Conservation (phyloP, 2,113 vertebrate genomes). For the Suncus etruscus region DNA sequence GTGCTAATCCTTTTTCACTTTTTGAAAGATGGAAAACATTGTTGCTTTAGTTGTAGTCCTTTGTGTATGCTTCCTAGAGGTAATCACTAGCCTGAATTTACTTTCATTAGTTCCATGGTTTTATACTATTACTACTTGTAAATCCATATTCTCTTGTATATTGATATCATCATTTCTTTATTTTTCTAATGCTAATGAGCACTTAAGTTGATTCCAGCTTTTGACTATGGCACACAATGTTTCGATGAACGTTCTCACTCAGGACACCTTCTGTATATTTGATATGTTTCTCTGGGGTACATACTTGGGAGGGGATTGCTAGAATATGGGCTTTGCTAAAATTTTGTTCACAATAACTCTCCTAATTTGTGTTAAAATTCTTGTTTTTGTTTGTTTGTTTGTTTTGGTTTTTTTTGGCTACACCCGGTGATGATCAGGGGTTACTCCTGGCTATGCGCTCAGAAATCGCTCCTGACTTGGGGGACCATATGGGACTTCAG, state of each 20-base stretch:
- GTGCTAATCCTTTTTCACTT: background rate
- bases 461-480: too few species aligned
- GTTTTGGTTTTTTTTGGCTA: too few species aligned
- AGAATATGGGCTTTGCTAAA: slow-evolving; percentile 9
- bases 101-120: slow-evolving; percentile 10
- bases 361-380: background rate
- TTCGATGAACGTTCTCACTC: background rate
- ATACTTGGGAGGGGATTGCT: slow-evolving; percentile 1
- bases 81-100: background rate
- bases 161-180: background rate
- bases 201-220: background rate
- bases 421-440: too few species aligned
- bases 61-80: background rate
- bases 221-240: background rate
- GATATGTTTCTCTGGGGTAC: background rate
- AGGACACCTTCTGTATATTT: background rate
- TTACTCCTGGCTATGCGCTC: too few species aligned
- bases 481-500: too few species aligned
- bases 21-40: background rate
- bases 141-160: background rate
- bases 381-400: too few species aligned
- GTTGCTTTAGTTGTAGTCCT: background rate
- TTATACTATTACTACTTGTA: background rate
- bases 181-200: background rate
- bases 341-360: background rate